phyloP scores from a whole-genome alignment of 1,140 invertebrate species.

The Eriosoma lanigerum region DNA sequence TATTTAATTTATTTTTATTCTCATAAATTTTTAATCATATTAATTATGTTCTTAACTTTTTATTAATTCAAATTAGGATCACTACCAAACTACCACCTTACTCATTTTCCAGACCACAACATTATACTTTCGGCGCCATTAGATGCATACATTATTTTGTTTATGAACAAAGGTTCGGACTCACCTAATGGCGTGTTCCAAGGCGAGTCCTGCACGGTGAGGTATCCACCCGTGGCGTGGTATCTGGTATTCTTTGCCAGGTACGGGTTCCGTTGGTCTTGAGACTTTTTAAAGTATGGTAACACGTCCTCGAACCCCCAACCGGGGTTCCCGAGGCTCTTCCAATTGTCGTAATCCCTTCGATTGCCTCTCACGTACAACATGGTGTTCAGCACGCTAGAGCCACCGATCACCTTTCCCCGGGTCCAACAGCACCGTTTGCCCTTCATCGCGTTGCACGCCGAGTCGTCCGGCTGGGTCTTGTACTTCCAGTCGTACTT shows the following conservation, averaged over 20 bases:
- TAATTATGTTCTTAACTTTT: no score
- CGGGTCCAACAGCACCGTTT: conserved; percentile 80
- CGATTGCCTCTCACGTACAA: conserved; percentile 89
- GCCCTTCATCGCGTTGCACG: conserved; percentile 82
- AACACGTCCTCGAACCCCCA: conserved; percentile 88
- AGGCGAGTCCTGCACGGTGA: conserved; percentile 77
- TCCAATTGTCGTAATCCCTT: conserved; percentile 89
- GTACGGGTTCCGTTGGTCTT: conserved; percentile 82
- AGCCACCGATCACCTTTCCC: conserved; percentile 74
- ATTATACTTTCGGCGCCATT: no score
- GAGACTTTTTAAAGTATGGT: conserved; percentile 84
- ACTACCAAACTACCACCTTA: no score
- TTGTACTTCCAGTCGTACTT: conserved; percentile 91
- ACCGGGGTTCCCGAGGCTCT: conserved; percentile 78
- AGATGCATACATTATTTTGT: no score
- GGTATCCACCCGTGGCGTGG: conserved; percentile 74
- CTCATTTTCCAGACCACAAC: no score
- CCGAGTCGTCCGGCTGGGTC: conserved; percentile 80
- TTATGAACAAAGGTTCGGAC: not conserved
- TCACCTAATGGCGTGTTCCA: conserved; percentile 74
- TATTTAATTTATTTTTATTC: no score
- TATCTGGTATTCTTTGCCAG: conserved; percentile 70
- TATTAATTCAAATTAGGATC: no score
- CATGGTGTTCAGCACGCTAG: conserved; percentile 85
- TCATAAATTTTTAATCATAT: no score